Evolutionary conservation across 1,140 invertebrate species (phyloP), one percentile per base, ranked within the genome.

Genomic region (Scaptomyza pallida): DNA sequence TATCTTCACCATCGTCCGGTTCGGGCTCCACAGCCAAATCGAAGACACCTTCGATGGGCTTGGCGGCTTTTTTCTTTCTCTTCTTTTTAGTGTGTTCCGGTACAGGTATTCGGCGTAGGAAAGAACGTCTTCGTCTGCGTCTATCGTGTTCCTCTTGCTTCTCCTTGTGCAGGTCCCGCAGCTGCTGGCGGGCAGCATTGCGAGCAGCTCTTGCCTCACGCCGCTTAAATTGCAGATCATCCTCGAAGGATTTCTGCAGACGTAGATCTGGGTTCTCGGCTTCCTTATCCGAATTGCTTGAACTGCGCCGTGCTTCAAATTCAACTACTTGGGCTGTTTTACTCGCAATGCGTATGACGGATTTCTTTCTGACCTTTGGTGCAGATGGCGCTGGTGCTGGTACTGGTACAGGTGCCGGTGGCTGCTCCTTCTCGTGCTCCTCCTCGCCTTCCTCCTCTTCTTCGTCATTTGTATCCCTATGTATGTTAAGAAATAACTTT

Each of bases 1-100:
- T 54, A 2, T 59, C 37, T 6, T 89, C 81, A 0, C 21, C 47
- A 30, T 89, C 85, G 0, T 89, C 73, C 0, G 72, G 69, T 16
- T 86, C 78, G 3, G 75, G 57, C 1, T 65, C 59, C 5, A 90
- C 72, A 3, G 5, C 4, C 0, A 90, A 68, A 8, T 83, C 47
- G 13, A 90, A 89, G 2, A 61, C 57, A 3, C 59, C 67, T 0
- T 51, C 16, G 0, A 76, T 52, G 3, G 8, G 8, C 5, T 3
- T 2, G 2, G 5, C 0, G 3, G 12, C 9, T n/a, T 50, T 62
- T 19, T 70, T 72, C 2, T 44, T 64, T 23, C 68, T 78, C 23
- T 75, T 80, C 12, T 51, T 48, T 17, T 5, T 40, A 35, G 33
- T 5, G 0, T 43, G 33, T 12, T 40, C 10, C 9, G 37, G 43